Base-by-base conservation (phyloP, 2,113 vertebrate genomes). In the Glaucidium brasilianum region DNA sequence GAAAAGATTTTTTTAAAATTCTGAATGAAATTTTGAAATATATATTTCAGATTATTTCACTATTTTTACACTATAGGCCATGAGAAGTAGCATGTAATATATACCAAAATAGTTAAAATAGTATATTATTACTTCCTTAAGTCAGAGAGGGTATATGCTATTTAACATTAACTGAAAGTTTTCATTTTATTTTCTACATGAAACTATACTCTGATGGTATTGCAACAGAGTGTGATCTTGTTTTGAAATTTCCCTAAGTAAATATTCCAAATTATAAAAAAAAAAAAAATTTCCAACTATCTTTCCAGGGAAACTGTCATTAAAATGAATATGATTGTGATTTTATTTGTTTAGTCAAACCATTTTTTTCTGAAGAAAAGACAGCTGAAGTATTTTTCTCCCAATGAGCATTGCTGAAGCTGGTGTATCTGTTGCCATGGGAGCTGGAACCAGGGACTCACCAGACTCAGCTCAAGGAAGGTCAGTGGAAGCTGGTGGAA, bases 311-410 rank as follows among this genome's bases (percentile, higher is more conserved):
- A n/a, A 95, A 96, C 72, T 85, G 34, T 19, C 34, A 23, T 82
- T 91, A 90, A 93, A 95, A 96, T 85, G 43, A 85, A 90, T 86
- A 56, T n/a, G 62, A 68, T 52, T 60, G 69, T 64, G 69, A 91
- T 90, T 95, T 96, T 82, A 93, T 86, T 89, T 92, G 20, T 74
- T 92, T 95, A 94, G 92, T 74, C 89, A 96, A 94, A 62, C 25
- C 3, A 15, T 15, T 52, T 72, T 79, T 56, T 79, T 15, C 39
- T 73, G 27, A 52, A 59, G 37, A 78, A 73, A 90, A 83, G n/a
- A 64, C 20, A 69, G 22, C 20, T 64, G 32, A 86, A 80, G 32
- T 67, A 2, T 72, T 92, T 92, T 92, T 68, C 17, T 94, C 72
- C 52, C 64, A 35, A 26, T 12, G 37, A 94, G 20, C 45, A 75